These are phyloP conservation scores for Salpingus planirostris DNA, from an alignment of 2,888 invertebrate genomes.

Conservation along the genomic window DNA sequence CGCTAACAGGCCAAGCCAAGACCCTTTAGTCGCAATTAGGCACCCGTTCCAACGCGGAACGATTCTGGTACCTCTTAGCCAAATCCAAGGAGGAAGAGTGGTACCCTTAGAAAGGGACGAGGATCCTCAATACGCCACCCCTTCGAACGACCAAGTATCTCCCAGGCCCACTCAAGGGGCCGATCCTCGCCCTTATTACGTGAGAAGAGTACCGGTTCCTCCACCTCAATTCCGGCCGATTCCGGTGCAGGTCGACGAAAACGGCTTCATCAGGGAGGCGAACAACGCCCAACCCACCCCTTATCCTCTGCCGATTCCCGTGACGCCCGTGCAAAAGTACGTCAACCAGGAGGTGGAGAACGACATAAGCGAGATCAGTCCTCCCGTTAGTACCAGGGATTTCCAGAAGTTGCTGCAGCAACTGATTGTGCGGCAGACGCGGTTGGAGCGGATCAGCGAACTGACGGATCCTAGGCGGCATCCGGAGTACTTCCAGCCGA, in stretches of 20 bases:
- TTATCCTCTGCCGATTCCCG: conserved; percentile 25
- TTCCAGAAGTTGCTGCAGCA: conserved; percentile 59
- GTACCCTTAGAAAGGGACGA: conserved; percentile 23
- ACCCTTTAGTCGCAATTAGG: conserved; percentile 43
- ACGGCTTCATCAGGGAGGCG: conserved; percentile 34
- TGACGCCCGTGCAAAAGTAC: conserved; percentile 20
- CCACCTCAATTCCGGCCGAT: conserved; percentile 29
- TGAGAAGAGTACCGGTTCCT: conserved; percentile 22
- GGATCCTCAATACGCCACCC: background rate
- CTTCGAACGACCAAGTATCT: too few relatives aligned
- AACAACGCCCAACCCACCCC: conserved; percentile 22
- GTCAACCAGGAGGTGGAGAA: conserved; percentile 29
- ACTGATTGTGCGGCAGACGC: conserved; percentile 54
- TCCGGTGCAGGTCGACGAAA: conserved; percentile 37
- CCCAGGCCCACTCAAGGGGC: conserved; percentile 35
- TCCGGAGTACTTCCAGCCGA: conserved; percentile 15
- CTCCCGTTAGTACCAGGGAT: conserved; percentile 63
- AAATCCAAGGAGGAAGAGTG: conserved; percentile 28
- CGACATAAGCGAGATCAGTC: conserved; percentile 52
- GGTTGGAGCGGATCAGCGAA: conserved; percentile 48
- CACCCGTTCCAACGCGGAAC: conserved; percentile 36
- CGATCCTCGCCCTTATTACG: conserved; percentile 26
- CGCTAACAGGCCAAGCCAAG: conserved; percentile 23
- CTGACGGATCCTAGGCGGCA: conserved; percentile 35
- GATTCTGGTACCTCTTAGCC: conserved; percentile 36